Percentiles rank a stretch among this genome's conserved stretches.
Conservation (phyloP, 2,888 invertebrate species). For the Enoplolaimus lenunculus region DNA sequence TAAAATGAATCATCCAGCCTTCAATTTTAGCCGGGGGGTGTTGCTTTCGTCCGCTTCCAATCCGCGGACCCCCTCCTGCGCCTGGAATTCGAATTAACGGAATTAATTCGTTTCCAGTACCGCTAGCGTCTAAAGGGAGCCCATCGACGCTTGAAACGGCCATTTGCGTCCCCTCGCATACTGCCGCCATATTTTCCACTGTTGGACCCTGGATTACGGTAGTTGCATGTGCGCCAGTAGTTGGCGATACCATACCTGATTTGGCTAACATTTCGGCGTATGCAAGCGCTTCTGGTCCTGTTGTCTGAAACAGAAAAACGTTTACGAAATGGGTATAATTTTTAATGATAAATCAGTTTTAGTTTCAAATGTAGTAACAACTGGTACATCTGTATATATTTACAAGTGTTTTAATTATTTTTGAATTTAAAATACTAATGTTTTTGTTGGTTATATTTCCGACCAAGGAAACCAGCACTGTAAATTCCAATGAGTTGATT, state of each 20-base stretch:
- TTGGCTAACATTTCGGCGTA: neutral
- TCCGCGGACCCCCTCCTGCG: neutral
- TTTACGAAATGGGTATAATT: too few relatives aligned
- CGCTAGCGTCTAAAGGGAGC: neutral
- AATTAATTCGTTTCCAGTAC: constrained; percentile 28
- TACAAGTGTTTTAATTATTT: too few relatives aligned
- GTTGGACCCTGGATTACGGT: too few relatives aligned
- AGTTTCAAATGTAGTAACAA: too few relatives aligned
- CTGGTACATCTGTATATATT: too few relatives aligned
- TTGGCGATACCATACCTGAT: neutral
- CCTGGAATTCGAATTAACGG: constrained; percentile 32
- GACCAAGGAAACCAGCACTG: too few relatives aligned
- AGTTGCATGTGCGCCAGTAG: neutral
- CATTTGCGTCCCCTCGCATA: neutral
- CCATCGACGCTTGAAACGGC: neutral
- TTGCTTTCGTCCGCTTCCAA: neutral
- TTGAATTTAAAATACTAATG: too few relatives aligned
- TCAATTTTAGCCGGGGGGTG: constrained; percentile 24
- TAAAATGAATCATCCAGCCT: constrained; percentile 40
- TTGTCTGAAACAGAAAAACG: too few relatives aligned
- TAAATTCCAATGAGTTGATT: too few relatives aligned
- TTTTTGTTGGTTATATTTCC: too few relatives aligned
- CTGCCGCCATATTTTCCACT: too few relatives aligned
- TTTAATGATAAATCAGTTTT: too few relatives aligned
- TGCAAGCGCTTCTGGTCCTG: neutral